Conservation (phyloP, 2,888 invertebrate genomes). For the Aplocera efformata region DNA sequence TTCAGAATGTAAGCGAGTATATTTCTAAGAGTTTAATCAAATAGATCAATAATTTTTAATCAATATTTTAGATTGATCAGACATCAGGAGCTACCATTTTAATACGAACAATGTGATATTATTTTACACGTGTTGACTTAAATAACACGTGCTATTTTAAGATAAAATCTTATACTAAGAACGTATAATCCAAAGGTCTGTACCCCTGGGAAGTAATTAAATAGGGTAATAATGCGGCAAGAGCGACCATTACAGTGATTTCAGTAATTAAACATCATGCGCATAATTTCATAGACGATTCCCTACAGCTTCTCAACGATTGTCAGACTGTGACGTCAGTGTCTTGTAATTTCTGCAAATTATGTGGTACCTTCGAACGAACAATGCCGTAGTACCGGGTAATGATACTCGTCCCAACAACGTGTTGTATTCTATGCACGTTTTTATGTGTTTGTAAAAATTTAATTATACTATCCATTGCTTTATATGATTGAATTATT, state of each 20-base stretch:
- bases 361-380: slow-evolving; percentile 7
- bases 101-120: no score
- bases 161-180: neutral
- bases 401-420: slow-evolving; percentile 8
- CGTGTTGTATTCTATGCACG: slow-evolving; percentile 2
- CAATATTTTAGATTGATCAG: no score
- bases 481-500: no score
- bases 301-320: slow-evolving; percentile 6
- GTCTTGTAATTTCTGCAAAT: slow-evolving; percentile 15
- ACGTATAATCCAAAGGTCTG: neutral
- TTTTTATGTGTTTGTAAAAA: neutral
- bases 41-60: no score
- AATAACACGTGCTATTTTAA: neutral
- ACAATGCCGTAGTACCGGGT: slow-evolving; percentile 12
- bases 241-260: slow-evolving; percentile 5
- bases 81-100: no score
- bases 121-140: neutral
- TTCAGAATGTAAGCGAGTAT: no score
- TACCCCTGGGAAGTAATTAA: slow-evolving; percentile 10
- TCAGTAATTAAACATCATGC: slow-evolving; percentile 11
- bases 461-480: no score
- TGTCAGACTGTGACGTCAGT: slow-evolving; percentile 17
- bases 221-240: slow-evolving; percentile 6
- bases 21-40: no score
- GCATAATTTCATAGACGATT: slow-evolving; percentile 15